Percentiles rank a stretch among this genome's conserved stretches.
Evolutionary conservation across 2,888 invertebrate genomes (phyloP).

Genomic region (Gymnocheta viridis): DNA sequence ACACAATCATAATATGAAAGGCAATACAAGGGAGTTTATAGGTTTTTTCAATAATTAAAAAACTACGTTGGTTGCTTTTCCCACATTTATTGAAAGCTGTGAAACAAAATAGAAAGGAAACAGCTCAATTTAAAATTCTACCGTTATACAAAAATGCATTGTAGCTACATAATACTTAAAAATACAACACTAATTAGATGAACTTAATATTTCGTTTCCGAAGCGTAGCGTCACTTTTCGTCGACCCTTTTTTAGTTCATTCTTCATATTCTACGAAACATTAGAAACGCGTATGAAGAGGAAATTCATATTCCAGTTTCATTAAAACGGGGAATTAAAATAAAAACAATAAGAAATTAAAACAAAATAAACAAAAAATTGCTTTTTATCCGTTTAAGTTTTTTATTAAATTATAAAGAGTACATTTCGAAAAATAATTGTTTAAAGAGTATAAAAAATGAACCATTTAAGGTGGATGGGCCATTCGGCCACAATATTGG

Average conservation of each 20-base stretch:
- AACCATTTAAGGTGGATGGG: conserved; percentile 82
- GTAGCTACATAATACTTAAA: neutral
- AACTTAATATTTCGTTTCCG: conserved; percentile 64
- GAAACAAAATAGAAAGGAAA: too few species aligned
- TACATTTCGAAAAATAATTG: neutral
- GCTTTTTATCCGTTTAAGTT: conserved; percentile 27
- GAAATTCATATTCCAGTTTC: conserved; percentile 62
- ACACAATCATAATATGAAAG: too few species aligned
- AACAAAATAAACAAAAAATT: conserved; percentile 75
- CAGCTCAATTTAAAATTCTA: too few species aligned
- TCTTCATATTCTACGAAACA: conserved; percentile 51
- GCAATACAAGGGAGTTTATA: too few species aligned
- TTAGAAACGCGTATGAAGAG: conserved; percentile 42
- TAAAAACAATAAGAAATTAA: conserved; percentile 69
- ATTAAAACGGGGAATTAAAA: conserved; percentile 58
- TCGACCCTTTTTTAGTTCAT: conserved; percentile 55
- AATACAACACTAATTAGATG: conserved; percentile 12
- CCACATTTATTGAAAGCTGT: too few species aligned
- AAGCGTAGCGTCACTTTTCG: conserved; percentile 60
- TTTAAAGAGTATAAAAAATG: conserved; percentile 70
- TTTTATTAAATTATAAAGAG: conserved; percentile 12
- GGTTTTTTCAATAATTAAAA: too few species aligned
- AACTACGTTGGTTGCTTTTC: too few species aligned
- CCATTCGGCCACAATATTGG: conserved; percentile 80
- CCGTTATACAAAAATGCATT: neutral